Conservation (phyloP, 2,113 vertebrate genomes). For the Salvelinus sp. region DNA sequence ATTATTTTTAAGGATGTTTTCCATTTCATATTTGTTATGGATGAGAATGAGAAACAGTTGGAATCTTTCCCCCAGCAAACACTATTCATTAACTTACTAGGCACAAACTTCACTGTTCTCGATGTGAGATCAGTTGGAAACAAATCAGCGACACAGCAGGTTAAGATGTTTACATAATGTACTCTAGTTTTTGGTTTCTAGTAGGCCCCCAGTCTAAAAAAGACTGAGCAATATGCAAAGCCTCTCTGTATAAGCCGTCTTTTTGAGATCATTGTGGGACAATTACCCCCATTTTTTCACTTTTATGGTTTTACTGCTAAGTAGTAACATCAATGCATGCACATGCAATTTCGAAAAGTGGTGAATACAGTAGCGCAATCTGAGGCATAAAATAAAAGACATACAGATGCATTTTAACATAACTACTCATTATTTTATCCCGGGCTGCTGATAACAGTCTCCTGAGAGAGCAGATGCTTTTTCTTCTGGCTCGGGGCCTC, state of each 20-base stretch:
- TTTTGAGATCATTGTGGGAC: slow-evolving; percentile 37
- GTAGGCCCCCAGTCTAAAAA: slow-evolving; percentile 17
- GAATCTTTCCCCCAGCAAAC: slow-evolving; percentile 48
- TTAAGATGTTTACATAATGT: slow-evolving; percentile 13
- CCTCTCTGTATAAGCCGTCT: background rate
- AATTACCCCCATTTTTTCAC: slow-evolving; percentile 55
- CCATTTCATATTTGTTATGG: slow-evolving; percentile 58
- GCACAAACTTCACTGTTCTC: slow-evolving; percentile 47
- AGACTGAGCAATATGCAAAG: background rate
- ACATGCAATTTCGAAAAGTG: slow-evolving; percentile 50
- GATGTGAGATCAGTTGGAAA: slow-evolving; percentile 42
- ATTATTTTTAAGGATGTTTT: slow-evolving; percentile 66
- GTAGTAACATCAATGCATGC: slow-evolving; percentile 56
- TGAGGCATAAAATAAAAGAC: slow-evolving; percentile 14
- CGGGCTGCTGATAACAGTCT: slow-evolving; percentile 67
- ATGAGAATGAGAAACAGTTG: slow-evolving; percentile 44
- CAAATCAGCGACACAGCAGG: slow-evolving; percentile 18
- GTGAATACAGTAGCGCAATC: slow-evolving; percentile 40
- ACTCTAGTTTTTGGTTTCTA: background rate
- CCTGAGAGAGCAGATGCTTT: slow-evolving; percentile 68
- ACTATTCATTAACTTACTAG: slow-evolving; percentile 63
- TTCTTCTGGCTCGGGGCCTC: slow-evolving; percentile 65
- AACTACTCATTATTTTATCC: slow-evolving; percentile 56
- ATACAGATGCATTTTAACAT: slow-evolving; percentile 38
- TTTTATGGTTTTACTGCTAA: slow-evolving; percentile 50